A percentile compares a stretch with the other conserved stretches of the same genome.
Conservation (phyloP, 2,113 vertebrate species). For the Penelope pileata region DNA sequence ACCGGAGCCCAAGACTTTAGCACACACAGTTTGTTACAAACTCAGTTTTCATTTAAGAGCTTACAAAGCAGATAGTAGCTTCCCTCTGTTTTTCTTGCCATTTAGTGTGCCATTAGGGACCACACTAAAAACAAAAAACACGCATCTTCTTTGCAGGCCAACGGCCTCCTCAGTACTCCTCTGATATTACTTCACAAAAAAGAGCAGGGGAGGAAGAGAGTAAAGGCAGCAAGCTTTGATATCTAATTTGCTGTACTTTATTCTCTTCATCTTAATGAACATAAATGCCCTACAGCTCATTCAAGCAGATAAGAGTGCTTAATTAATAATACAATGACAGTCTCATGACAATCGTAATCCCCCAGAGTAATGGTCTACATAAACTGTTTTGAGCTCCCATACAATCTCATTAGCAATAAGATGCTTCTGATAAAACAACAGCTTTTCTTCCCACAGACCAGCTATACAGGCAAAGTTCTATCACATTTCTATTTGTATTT, state of each 20-base stretch:
- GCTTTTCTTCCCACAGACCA: background rate
- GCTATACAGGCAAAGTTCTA: background rate
- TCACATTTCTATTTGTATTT: background rate
- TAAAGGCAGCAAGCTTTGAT: constrained; percentile 43
- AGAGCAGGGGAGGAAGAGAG: background rate
- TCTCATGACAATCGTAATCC: constrained; percentile 79
- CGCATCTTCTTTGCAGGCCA: background rate
- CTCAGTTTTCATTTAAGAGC: background rate
- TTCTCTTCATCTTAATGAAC: constrained; percentile 76
- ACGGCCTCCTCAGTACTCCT: background rate
- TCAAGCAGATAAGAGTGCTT: constrained; percentile 76
- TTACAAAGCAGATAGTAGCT: background rate
- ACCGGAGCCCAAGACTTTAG: background rate
- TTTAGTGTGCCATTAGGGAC: background rate
- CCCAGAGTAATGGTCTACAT: constrained; percentile 59
- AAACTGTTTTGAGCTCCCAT: constrained; percentile 21
- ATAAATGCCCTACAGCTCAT: constrained; percentile 75
- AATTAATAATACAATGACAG: constrained; percentile 80
- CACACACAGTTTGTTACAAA: background rate
- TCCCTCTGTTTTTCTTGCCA: background rate
- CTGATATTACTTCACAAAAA: background rate
- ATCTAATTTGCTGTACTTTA: constrained; percentile 76
- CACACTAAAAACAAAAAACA: background rate
- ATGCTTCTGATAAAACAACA: constrained; percentile 18
- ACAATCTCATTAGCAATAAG: constrained; percentile 14